These are phyloP conservation scores for Thalassoma bifasciatum DNA, from an alignment of 2,113 vertebrate genomes.

Conservation along the genomic window DNA sequence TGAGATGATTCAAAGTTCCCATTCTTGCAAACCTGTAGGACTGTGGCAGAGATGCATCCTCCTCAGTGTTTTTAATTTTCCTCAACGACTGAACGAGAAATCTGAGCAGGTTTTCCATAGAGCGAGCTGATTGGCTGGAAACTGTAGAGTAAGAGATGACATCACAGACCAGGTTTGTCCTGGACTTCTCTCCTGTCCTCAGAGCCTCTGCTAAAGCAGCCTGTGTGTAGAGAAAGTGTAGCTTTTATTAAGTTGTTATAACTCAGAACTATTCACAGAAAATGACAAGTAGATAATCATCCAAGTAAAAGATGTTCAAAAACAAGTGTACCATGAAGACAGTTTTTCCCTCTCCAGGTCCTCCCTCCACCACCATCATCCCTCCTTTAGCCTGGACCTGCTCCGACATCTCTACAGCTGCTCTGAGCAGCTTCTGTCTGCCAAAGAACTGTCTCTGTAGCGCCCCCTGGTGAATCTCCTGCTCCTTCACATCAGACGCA, in stretches of 20 bases:
- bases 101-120: slow-evolving; percentile 81
- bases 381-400: slow-evolving; percentile 75
- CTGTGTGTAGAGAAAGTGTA: slow-evolving; percentile 52
- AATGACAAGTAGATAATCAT: too few species aligned
- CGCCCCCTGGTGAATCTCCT: slow-evolving; percentile 83
- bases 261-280: too few species aligned
- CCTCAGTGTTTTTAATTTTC: slow-evolving; percentile 52
- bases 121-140: slow-evolving; percentile 84
- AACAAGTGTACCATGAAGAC: slow-evolving; percentile 83
- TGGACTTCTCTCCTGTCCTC: slow-evolving; percentile 58
- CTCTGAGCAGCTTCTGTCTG: slow-evolving; percentile 73
- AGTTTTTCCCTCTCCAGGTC: slow-evolving; percentile 87
- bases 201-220: slow-evolving; percentile 80
- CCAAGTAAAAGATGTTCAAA: too few species aligned
- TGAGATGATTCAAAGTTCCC: neutral
- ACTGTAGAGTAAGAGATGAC: slow-evolving; percentile 87
- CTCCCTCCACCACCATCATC: slow-evolving; percentile 83
- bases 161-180: slow-evolving; percentile 56
- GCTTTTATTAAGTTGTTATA: too few species aligned
- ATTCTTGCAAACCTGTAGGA: slow-evolving; percentile 80
- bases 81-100: slow-evolving; percentile 81
- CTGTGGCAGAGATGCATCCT: slow-evolving; percentile 63
- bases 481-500: slow-evolving; percentile 65
- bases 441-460: slow-evolving; percentile 79
- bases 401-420: slow-evolving; percentile 63